Conservation (phyloP, 2,888 invertebrate species). For the Panopea generosa region DNA sequence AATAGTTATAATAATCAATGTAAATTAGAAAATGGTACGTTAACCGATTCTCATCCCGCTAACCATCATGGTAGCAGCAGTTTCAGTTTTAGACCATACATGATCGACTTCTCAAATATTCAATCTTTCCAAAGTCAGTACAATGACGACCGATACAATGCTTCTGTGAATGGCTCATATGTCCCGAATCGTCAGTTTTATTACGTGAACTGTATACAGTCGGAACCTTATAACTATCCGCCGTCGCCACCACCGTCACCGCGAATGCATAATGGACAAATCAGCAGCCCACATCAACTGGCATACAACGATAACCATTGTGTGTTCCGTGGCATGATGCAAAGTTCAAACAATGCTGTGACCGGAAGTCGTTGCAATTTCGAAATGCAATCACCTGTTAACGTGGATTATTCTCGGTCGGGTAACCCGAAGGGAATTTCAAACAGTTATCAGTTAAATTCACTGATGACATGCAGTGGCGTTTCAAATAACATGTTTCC, state of each 20-base stretch:
- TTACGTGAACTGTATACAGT: not conserved
- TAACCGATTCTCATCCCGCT: not conserved
- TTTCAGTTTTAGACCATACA: not conserved
- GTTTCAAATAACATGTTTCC: not conserved
- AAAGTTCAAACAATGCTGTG: not conserved
- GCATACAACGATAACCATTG: too few relatives aligned
- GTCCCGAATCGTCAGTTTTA: not conserved
- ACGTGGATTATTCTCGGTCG: constrained; percentile 49
- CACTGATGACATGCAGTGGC: too few relatives aligned
- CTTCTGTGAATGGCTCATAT: too few relatives aligned
- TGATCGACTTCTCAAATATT: not conserved
- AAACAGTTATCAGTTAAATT: too few relatives aligned
- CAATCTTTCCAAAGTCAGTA: not conserved
- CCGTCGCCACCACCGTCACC: constrained; percentile 71
- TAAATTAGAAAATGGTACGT: not conserved
- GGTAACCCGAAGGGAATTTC: not conserved
- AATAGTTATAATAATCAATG: not conserved
- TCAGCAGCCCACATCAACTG: not conserved
- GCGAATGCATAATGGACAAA: not conserved
- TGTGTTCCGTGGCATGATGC: too few relatives aligned
- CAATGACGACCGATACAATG: not conserved
- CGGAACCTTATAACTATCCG: constrained; percentile 55
- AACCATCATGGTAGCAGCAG: not conserved
- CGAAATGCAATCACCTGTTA: constrained; percentile 28
- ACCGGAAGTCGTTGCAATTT: not conserved